Base-by-base conservation (phyloP, 2,113 vertebrate genomes). In the Calidris pugnax region DNA sequence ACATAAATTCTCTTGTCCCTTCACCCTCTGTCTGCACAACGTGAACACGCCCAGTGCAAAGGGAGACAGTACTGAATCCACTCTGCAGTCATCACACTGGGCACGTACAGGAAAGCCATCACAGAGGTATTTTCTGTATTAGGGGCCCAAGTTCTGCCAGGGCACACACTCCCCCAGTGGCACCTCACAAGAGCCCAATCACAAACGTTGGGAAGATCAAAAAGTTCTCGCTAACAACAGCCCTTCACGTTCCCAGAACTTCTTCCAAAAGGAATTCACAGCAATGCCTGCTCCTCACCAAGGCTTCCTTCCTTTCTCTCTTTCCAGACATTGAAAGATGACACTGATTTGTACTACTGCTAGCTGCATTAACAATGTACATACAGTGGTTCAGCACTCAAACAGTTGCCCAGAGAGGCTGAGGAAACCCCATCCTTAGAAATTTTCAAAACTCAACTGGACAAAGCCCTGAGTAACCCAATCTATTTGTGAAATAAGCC, bases 1-100 rank as follows among this genome's bases (percentile, higher is more conserved):
- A 23, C 28, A 51, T 6, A 37, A 27, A n/a, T 59, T 60, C 50
- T 64, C 39, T 53, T 5, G 7, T 23, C 19, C 3, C 0, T 16
- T 62, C 72, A 53, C 48, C 43, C 37, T 50, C 71, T 60, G 8
- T 30, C 27, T 77, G 41, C 53, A 41, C 5, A 10, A 81, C 12
- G 3, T 1, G 2, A 50, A 50, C 24, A 28, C 0, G 1, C 8
- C 16, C 30, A 51, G 24, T 12, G 16, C 41, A 57, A 48, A 73
- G 28, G 16, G 9, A 95, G 28, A 41, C 35, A 62, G 45, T 8
- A 77, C 35, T 9, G 14, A 30, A 53, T 45, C 32, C 23, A 48
- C 3, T 7, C 30, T 1, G 0, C 30, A 43, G 63, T 9, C 63
- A 22, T 7, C 33, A 53, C 2, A 0, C 7, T 14, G 18, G 47